Evolutionary conservation across 2,888 invertebrate species (phyloP), one percentile per base, ranked within the genome.

Genomic region (Pseudeuparius sepicola): DNA sequence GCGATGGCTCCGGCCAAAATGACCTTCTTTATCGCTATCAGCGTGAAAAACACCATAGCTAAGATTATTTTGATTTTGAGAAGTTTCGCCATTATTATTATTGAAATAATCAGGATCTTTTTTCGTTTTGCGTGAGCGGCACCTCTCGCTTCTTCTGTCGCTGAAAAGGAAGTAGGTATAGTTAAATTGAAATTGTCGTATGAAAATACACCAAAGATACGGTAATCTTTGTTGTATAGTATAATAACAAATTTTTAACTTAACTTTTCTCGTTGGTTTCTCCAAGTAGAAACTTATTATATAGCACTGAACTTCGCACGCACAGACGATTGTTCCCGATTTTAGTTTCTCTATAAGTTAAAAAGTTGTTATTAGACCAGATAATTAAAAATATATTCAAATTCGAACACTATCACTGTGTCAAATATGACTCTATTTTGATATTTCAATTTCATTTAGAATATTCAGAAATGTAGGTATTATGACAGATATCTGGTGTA

Each of bases 11-110:
- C 75, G 1, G 75, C 54, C 3, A 78, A 56, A 7, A 79, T 57
- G 2, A 77, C 57, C 48, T 78, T 79, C 59, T 79, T 79, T 43
- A 78, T 75, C 48, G 76, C 65, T 45, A 79, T 56, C 1, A 79
- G 71, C 2, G 71, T 65, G 6, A 75, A 57, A 3, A 78, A 64
- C 3, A 78, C 67, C 0, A 78, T 74, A 2, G 75, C 60, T 14
- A 78, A 57, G 24, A 78, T 51, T 7, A 76, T 51, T 47, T 78
- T 76, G 2, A 66, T 60, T 57, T 71, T 72, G 42, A 71, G 46
- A 0, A 71, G 54, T 6, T 71, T 68, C 9, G 72, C 53, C 2
- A 72, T 54, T 0, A 70, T 66, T 16, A 73, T 52, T 1, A 73
- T 53, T 0, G 73, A 72, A 0, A 73, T 49, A 2, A 73, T 54